Base-by-base conservation (phyloP, 2,797 vertebrate genomes). In the Notoglanidium macrostoma region DNA sequence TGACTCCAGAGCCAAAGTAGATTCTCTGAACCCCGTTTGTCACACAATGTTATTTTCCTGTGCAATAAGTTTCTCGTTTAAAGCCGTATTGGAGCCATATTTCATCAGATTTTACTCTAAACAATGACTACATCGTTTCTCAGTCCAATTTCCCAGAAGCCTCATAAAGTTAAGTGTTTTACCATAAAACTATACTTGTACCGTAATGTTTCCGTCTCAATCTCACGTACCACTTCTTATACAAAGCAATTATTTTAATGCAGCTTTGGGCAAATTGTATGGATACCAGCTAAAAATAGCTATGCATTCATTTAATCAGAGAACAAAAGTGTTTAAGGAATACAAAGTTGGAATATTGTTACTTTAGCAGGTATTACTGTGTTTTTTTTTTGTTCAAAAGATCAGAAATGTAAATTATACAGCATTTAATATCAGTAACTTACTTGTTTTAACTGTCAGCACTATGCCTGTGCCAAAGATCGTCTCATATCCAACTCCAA, bases 1-100 rank as follows among this genome's bases (percentile, higher is more conserved):
- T 88, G 0, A 86, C 90, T 87, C 90, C 93, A 83, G 70, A 67
- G 55, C 89, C 61, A 82, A 93, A 92, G 83, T 86, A 74, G 8
- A 92, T 86, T 81, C 85, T 90, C 49, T 81, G 0, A 46, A 32
- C 61, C 81, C 85, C 90, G 29, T 54, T 0, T 26, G 3, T 46
- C 89, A 90, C 87, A 89, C 94, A 95, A 49, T 88, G 35, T 55
- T 19, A 68, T 29, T 49, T 81, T 29, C 59, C 44, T 65, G 15
- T 10, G 26, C 79, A 46, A 65, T 49, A 29, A 65, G n/a, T 65
- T 3, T 82, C 59, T n/a, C 14, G 2, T 63, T 78, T 57, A 35
- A 79, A 29, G 11, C 11, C 1, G 2, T 78, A 32, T 23, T 57
- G 32, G 4, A 44, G 55, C 10, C 19, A 57, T 40, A 59, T 12